Conservation (phyloP, 2,888 invertebrate genomes). For the Drosophila nigricruria region DNA sequence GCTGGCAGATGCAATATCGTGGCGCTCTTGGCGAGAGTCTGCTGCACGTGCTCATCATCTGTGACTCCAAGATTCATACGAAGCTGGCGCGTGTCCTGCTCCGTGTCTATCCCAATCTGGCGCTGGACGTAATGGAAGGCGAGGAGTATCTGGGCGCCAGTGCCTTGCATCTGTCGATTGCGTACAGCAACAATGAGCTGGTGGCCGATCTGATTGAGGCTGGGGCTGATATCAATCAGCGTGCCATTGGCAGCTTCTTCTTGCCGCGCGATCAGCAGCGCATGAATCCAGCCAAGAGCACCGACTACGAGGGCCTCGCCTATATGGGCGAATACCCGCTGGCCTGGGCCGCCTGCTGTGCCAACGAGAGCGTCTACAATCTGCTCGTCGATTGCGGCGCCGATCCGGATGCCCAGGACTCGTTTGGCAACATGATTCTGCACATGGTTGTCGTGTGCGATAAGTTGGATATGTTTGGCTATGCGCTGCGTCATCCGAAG, state of each 20-base stretch:
- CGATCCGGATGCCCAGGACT: slow-evolving; percentile 97
- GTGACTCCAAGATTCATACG: slow-evolving; percentile 92
- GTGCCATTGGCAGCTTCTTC: slow-evolving; percentile 98
- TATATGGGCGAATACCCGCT: slow-evolving; percentile 99
- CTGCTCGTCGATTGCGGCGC: slow-evolving; percentile 95
- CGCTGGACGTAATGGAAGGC: slow-evolving; percentile 97
- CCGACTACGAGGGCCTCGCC: slow-evolving; percentile 98
- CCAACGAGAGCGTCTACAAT: slow-evolving; percentile 98
- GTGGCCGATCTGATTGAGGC: slow-evolving; percentile 96
- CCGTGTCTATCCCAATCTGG: slow-evolving; percentile 95
- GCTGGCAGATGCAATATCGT: slow-evolving; percentile 98
- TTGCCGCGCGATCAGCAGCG: slow-evolving; percentile 97
- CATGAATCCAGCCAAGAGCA: slow-evolving; percentile 90
- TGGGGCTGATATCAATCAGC: slow-evolving; percentile 95
- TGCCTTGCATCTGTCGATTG: slow-evolving; percentile 97
- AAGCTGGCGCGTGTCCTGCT: slow-evolving; percentile 94
- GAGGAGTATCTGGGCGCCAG: slow-evolving; percentile 98
- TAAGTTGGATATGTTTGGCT: slow-evolving; percentile 99
- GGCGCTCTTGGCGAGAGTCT: slow-evolving; percentile 98
- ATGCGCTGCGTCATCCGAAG: slow-evolving; percentile 97
- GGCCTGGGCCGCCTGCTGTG: slow-evolving; percentile 98
- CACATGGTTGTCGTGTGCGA: slow-evolving; percentile 99
- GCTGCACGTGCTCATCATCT: slow-evolving; percentile 97
- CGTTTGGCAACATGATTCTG: slow-evolving; percentile 99
- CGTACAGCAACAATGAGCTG: slow-evolving; percentile 97